These are phyloP conservation scores for Tautogolabrus adspersus DNA, from an alignment of 2,113 vertebrate genomes.

Conservation along the genomic window DNA sequence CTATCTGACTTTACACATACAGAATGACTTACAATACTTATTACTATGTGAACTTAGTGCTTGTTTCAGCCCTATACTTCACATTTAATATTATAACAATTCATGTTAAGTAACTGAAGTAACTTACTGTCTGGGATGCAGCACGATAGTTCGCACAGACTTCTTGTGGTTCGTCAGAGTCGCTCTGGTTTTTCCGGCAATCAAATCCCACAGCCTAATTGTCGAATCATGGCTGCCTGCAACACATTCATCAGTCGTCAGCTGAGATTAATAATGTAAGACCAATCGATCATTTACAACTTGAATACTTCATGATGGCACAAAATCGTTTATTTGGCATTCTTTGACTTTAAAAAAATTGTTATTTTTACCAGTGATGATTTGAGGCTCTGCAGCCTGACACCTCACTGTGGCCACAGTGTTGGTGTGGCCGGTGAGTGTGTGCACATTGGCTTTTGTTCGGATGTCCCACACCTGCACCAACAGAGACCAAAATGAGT, in stretches of 20 bases:
- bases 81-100: no score
- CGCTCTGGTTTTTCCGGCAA: conserved; percentile 97
- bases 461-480: conserved; percentile 96
- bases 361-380: conserved; percentile 90
- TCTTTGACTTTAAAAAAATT: background rate
- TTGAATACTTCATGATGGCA: no score
- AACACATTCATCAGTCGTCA: background rate
- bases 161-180: conserved; percentile 99
- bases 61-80: no score
- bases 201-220: conserved; percentile 96
- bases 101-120: background rate
- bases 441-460: conserved; percentile 97
- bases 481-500: background rate
- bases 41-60: no score
- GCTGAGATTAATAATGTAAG: background rate
- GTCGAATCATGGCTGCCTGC: conserved; percentile 97
- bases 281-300: background rate
- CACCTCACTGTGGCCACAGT: conserved; percentile 97
- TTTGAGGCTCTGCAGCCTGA: conserved; percentile 94
- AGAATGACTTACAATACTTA: no score
- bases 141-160: conserved; percentile 92
- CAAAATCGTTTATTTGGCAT: background rate
- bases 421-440: conserved; percentile 94
- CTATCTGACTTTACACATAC: no score
- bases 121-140: conserved; percentile 95